These are phyloP conservation scores for Charadrius vociferus DNA, from an alignment of 2,113 vertebrate species.

Conservation along the genomic window DNA sequence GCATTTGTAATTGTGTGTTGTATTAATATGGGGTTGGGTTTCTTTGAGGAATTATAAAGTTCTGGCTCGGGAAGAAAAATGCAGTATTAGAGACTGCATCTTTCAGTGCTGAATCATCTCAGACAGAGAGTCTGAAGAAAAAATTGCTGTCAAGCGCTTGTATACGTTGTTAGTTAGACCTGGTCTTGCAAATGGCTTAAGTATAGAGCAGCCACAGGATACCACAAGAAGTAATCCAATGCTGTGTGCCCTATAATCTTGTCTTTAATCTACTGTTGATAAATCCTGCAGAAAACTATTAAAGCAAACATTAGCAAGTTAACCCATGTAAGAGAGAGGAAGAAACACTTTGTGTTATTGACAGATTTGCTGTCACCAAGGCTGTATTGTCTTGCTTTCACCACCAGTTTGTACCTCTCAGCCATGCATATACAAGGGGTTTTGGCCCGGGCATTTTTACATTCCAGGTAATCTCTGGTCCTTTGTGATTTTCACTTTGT, in stretches of 20 bases:
- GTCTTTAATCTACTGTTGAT: background rate
- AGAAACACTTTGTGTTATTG: background rate
- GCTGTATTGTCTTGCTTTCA: background rate
- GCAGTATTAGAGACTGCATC: background rate
- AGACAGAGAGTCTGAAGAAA: background rate
- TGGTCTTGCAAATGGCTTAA: background rate
- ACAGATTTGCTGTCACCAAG: background rate
- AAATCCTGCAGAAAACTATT: conserved; percentile 10
- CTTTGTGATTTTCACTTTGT: background rate
- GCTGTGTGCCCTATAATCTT: background rate
- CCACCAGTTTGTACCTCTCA: background rate
- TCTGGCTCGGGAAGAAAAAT: conserved; percentile 25
- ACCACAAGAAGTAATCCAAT: background rate
- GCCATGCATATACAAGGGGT: background rate
- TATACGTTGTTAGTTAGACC: background rate
- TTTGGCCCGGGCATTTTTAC: background rate
- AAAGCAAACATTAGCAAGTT: background rate
- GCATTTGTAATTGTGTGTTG: background rate
- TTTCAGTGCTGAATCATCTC: conserved; percentile 22
- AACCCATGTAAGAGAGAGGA: background rate
- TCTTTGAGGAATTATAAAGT: background rate
- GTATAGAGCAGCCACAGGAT: background rate
- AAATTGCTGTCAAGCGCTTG: background rate
- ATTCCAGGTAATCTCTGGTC: background rate
- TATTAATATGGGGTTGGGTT: background rate